Evolutionary conservation across 2,888 invertebrate genomes (phyloP), one percentile per base, ranked within the genome.

Genomic region (Alentia gelatinosa): DNA sequence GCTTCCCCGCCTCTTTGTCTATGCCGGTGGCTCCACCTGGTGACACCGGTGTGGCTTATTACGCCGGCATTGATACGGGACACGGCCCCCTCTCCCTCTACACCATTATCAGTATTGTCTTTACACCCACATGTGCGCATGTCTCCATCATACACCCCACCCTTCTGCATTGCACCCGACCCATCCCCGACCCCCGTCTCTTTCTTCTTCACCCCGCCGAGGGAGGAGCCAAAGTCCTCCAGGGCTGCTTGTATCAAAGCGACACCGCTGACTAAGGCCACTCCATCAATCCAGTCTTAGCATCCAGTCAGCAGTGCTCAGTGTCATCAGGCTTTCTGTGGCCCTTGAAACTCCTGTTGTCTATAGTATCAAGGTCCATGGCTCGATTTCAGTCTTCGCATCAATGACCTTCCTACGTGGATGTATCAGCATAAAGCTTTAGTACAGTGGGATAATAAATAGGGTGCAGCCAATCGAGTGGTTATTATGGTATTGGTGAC

Each of bases 41-140:
- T 35, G 37, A 19, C 74, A 5, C 15, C 68, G 74, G n/a, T 68
- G 68, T 30, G 68, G 68, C 68, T 68, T 68, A 68, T 68, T 68
- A 68, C 68, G 68, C n/a, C 1, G 33, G 30, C 30, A 68, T 68
- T 68, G 68, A 68, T 68, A 68, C 68, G 4, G 7, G 47, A 7
- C 47, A 7, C n/a, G n/a, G n/a, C n/a, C n/a, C n/a, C n/a, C 23
- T 56, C 56, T 56, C 68, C 68, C 68, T 30, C 68, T 26, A 12
- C 68, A 30, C 68, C 68, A 19, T n/a, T n/a, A n/a, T n/a, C n/a
- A n/a, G 7, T 68, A 68, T 68, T 68, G 68, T 68, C 68, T 68
- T 68, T 68, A 68, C 68, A 68, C 68, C 68, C 68, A 68, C 30
- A 47, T 56, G 19, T 56, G 56, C 56, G 56, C 56, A n/a, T n/a